Base-by-base conservation (phyloP, 2,888 invertebrate genomes). In the Kryphioiulus occultus region DNA sequence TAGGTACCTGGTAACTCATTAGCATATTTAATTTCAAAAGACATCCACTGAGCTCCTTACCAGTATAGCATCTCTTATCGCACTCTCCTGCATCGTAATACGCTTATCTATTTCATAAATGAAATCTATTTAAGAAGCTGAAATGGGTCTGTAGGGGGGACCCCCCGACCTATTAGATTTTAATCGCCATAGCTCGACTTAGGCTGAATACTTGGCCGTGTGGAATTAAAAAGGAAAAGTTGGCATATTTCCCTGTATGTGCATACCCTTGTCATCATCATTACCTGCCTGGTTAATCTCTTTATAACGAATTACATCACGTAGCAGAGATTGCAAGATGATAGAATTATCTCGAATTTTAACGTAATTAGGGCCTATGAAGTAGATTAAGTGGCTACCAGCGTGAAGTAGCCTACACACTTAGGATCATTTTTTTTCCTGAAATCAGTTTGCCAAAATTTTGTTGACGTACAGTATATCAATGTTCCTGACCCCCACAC, bases 11-110 rank as follows among this genome's bases (percentile, higher is more conserved):
- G 15, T 26, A 15, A 30, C 78, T 78, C 78, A 78, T 78, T 78
- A 78, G 78, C 78, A 78, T 78, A 78, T 30, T 78, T 78, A 78
- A 78, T 78, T 78, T 30, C 78, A 78, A 78, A 78, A 78, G 78
- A 78, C 26, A 15, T 2, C 78, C 30, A 17, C 78, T 30, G 78
- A 30, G 78, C 17, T 30, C 78, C 78, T 78, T 15, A 78, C 78
- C 17, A 10, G 68, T 17, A 30, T 30, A 78, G 78, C 15, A 12
- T 1, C 78, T 30, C 78, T 78, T 78, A 78, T 78, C 78, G 26
- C 4, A 78, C 78, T 78, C 78, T 12, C 78, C 78, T 78, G 78
- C 30, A 15, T 26, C 78, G 30, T 78, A 78, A 78, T 78, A 30
- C 78, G 26, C 78, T 78, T 78, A 78, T 78, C 78, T 78, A 78